These are phyloP conservation scores for Acipenser ruthenus DNA, from an alignment of 2,797 vertebrate species.

Conservation along the genomic window DNA sequence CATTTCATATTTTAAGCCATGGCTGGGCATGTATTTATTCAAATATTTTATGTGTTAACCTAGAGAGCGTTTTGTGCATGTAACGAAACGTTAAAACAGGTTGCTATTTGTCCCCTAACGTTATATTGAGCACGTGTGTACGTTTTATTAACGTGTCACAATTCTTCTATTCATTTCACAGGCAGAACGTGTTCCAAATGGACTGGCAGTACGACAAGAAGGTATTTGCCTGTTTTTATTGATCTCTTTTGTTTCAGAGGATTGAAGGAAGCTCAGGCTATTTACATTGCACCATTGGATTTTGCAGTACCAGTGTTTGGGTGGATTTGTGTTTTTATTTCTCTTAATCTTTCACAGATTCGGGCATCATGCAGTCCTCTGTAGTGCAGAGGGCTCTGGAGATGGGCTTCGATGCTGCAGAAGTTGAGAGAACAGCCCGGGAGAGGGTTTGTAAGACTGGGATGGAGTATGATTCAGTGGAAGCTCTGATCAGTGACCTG, in stretches of 20 bases:
- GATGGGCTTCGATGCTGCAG: slow-evolving; percentile 68
- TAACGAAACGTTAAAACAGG: too few relatives aligned
- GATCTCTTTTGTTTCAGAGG: too few relatives aligned
- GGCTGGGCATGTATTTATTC: neutral
- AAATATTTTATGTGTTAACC: slow-evolving; percentile 2
- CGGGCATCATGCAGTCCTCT: slow-evolving; percentile 52
- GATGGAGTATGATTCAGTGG: slow-evolving; percentile 56
- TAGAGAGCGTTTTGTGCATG: too few relatives aligned
- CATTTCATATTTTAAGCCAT: neutral
- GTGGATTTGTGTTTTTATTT: slow-evolving; percentile 20
- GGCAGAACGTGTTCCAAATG: slow-evolving; percentile 50
- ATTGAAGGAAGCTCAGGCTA: too few relatives aligned
- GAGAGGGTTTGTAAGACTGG: slow-evolving; percentile 58
- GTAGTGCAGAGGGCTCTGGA: slow-evolving; percentile 64
- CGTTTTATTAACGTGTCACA: too few relatives aligned
- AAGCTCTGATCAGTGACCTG: slow-evolving; percentile 66
- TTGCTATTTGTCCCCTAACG: too few relatives aligned
- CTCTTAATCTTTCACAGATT: slow-evolving; percentile 40
- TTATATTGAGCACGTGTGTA: too few relatives aligned
- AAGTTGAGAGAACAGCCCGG: slow-evolving; percentile 68
- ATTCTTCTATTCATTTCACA: slow-evolving; percentile 28
- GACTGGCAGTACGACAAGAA: slow-evolving; percentile 34
- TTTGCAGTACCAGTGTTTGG: too few relatives aligned
- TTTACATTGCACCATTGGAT: too few relatives aligned
- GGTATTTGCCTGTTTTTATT: slow-evolving; percentile 35